Evolutionary conservation across 2,888 invertebrate genomes (phyloP).

Genomic region (Chouioia cunea): DNA sequence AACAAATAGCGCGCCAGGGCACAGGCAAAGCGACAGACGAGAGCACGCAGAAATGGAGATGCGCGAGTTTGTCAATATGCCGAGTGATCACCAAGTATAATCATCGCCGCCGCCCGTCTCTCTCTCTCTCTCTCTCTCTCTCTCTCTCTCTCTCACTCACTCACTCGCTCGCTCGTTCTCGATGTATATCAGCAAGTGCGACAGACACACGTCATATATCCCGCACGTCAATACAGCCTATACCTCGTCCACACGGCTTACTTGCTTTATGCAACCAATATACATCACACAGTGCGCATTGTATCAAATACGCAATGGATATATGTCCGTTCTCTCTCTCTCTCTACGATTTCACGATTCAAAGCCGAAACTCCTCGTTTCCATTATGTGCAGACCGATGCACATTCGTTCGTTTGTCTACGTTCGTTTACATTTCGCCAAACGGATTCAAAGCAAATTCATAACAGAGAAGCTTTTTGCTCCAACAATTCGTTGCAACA

Average conservation of each 20-base stretch:
- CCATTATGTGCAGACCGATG: slow-evolving; percentile 7
- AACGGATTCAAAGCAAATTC: too few species aligned
- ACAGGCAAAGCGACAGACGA: slow-evolving; percentile 52
- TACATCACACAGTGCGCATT: slow-evolving; percentile 53
- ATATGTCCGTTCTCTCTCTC: slow-evolving; percentile 4
- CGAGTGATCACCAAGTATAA: slow-evolving; percentile 66
- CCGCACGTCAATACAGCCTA: slow-evolving; percentile 20
- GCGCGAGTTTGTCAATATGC: slow-evolving; percentile 64
- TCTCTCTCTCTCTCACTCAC: too few species aligned
- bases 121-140: too few species aligned
- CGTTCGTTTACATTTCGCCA: background rate
- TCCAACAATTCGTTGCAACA: too few species aligned
- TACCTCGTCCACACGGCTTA: background rate
- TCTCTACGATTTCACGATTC: slow-evolving; percentile 33
- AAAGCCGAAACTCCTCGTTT: slow-evolving; percentile 33
- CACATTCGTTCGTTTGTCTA: background rate
- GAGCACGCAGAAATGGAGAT: slow-evolving; percentile 41
- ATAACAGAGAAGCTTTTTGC: too few species aligned
- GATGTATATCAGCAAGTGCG: too few species aligned
- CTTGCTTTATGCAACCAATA: background rate
- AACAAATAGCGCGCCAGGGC: background rate
- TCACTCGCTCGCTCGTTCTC: too few species aligned
- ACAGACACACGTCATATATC: background rate
- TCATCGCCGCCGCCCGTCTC: slow-evolving; percentile 54
- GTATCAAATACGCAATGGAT: slow-evolving; percentile 52